Conservation (phyloP, 2,888 invertebrate genomes). For the Arrhopalites spinosus region DNA sequence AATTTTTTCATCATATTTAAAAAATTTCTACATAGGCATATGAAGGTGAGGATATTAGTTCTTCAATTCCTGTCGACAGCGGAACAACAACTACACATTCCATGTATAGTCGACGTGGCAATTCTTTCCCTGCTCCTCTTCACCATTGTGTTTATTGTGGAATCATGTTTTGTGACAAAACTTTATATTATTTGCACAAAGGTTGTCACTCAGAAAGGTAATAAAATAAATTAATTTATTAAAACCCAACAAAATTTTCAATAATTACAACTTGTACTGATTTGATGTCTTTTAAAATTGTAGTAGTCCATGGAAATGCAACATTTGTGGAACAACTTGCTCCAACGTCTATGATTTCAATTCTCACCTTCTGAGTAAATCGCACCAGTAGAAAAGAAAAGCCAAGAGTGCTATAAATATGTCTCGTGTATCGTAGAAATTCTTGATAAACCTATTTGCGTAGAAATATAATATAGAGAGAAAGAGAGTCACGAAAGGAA, state of each 20-base stretch:
- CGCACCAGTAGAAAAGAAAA: slow-evolving; percentile 71
- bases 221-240: neutral
- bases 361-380: slow-evolving; percentile 91
- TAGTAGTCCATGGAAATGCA: slow-evolving; percentile 91
- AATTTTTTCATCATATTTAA: neutral
- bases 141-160: slow-evolving; percentile 89
- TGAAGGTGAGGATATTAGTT: slow-evolving; percentile 59
- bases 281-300: neutral
- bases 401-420: neutral
- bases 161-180: slow-evolving; percentile 93
- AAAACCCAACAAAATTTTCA: neutral
- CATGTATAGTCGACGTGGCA: slow-evolving; percentile 50
- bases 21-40: slow-evolving; percentile 57
- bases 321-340: slow-evolving; percentile 94
- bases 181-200: slow-evolving; percentile 94
- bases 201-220: slow-evolving; percentile 89
- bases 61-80: slow-evolving; percentile 51
- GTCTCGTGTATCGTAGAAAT: neutral
- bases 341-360: slow-evolving; percentile 96
- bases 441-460: neutral
- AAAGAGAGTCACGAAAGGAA: too few species aligned
- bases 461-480: too few species aligned
- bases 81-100: slow-evolving; percentile 45
- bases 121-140: slow-evolving; percentile 43
- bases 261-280: neutral